phyloP scores from a whole-genome alignment of 2,888 invertebrate species.

The Caenorhabditis sp. region DNA sequence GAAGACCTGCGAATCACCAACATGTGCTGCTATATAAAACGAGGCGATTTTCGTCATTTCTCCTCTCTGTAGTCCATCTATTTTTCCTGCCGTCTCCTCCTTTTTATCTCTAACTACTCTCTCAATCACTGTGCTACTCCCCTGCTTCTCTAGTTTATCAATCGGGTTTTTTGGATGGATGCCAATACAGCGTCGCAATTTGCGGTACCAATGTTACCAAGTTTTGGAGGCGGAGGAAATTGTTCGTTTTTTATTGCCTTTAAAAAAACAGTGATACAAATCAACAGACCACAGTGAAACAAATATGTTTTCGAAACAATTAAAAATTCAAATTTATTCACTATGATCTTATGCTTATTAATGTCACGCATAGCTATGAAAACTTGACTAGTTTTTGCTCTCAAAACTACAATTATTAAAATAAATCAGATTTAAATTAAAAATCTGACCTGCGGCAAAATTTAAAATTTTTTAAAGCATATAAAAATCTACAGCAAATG shows the following conservation, averaged over 20 bases:
- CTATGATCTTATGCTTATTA: no score
- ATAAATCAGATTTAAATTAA: no score
- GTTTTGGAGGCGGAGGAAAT: slow-evolving; percentile 25
- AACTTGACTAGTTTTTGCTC: no score
- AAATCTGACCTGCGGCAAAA: no score
- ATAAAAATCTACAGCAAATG: no score
- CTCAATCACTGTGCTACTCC: background rate
- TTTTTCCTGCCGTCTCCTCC: slow-evolving; percentile 1
- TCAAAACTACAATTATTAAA: no score
- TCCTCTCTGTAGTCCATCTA: slow-evolving; percentile 17
- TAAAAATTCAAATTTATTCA: no score
- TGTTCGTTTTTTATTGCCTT: slow-evolving; percentile 32
- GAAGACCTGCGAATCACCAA: slow-evolving; percentile 44
- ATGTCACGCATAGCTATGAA: no score
- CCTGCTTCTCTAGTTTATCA: background rate
- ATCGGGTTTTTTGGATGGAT: background rate
- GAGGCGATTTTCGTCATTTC: slow-evolving; percentile 16
- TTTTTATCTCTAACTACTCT: background rate
- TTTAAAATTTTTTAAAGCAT: no score
- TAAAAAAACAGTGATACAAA: background rate
- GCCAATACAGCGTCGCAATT: slow-evolving; percentile 7
- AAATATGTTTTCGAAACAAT: no score
- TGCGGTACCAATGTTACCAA: slow-evolving; percentile 40
- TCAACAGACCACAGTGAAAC: background rate
- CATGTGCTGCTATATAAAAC: slow-evolving; percentile 45